phyloP scores from a whole-genome alignment of 1,140 invertebrate genomes.

The Heterodera schachtii region DNA sequence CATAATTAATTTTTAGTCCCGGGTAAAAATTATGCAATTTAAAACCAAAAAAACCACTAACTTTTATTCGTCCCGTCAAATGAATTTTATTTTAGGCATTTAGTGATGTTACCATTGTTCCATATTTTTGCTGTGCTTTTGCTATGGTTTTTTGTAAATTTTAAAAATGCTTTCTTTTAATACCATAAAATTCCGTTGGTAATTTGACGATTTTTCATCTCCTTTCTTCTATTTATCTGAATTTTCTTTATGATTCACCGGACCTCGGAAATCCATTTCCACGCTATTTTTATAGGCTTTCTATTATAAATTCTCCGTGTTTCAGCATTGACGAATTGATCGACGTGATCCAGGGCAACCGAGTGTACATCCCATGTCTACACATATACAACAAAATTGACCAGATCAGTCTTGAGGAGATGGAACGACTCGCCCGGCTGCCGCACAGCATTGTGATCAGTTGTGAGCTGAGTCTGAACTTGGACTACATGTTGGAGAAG shows the following conservation, averaged over 20 bases:
- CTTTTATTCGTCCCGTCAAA: no score
- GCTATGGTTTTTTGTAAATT: no score
- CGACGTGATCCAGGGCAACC: slow-evolving; percentile 95
- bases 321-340: slow-evolving; percentile 86
- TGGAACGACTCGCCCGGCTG: slow-evolving; percentile 87
- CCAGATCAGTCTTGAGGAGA: slow-evolving; percentile 98
- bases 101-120: no score
- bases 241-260: slow-evolving; percentile 13
- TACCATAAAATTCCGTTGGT: no score
- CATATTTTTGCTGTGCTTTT: slow-evolving; percentile 7
- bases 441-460: slow-evolving; percentile 91
- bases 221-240: background rate
- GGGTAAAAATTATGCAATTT: background rate
- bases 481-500: slow-evolving; percentile 86
- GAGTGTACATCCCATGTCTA: slow-evolving; percentile 83
- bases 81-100: no score
- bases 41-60: no score
- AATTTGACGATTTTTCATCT: no score
- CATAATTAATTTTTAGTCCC: slow-evolving; percentile 18
- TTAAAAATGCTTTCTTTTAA: no score
- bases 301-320: background rate
- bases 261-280: no score
- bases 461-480: slow-evolving; percentile 98
- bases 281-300: no score
- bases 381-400: slow-evolving; percentile 97